Evolutionary conservation across 2,113 vertebrate species (phyloP).

Genomic region (Strigops habroptila): DNA sequence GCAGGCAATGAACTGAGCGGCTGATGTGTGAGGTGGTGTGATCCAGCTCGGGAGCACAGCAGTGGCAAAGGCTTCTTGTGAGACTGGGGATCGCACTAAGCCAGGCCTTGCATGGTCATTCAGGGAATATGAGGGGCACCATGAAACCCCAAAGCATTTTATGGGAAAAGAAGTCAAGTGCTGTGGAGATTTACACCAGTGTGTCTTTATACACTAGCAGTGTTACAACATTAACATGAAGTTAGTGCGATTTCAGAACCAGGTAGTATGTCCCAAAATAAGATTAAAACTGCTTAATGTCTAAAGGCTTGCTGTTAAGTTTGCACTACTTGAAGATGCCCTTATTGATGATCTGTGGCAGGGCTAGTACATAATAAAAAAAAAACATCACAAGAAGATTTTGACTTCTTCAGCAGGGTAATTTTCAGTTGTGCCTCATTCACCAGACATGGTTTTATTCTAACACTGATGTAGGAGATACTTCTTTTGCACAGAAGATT

Average conservation of each 20-base stretch:
- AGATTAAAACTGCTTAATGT: background rate
- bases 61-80: background rate
- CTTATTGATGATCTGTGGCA: background rate
- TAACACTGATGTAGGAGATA: background rate
- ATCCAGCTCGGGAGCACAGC: background rate
- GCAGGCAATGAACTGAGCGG: background rate
- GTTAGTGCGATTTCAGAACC: background rate
- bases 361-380: background rate
- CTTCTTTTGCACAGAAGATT: constrained; percentile 27
- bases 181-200: rapidly evolving
- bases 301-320: background rate
- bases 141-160: background rate
- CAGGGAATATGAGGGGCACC: background rate
- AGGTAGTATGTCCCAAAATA: background rate
- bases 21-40: rapidly evolving
- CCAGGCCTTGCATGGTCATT: background rate
- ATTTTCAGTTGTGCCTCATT: constrained; percentile 29
- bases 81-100: background rate
- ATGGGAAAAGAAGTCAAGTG: background rate
- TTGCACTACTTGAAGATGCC: background rate
- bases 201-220: background rate
- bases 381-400: background rate
- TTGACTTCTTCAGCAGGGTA: background rate
- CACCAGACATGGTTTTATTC: constrained; percentile 29
- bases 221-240: rapidly evolving